Evolutionary conservation across 2,113 vertebrate genomes (phyloP).

Genomic region (Onychorhynchus coronatus): DNA sequence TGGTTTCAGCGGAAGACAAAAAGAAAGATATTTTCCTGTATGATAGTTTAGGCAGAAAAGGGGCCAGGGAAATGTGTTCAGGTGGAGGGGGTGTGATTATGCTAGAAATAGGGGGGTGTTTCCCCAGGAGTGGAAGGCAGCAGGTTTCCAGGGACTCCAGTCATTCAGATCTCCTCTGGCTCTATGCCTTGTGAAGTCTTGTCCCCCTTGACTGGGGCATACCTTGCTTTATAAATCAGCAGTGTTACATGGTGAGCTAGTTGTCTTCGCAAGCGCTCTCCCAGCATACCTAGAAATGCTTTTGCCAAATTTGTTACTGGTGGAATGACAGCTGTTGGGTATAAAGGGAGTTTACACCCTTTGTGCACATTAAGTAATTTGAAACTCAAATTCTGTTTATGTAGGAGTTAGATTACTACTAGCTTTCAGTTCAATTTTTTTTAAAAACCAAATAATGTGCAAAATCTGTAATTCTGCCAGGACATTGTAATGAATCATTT

Average conservation of each 20-base stretch:
- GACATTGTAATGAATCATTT: neutral
- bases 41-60: neutral
- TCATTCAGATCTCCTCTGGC: neutral
- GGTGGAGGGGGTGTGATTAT: neutral
- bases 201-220: neutral
- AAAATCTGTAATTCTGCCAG: neutral
- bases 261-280: neutral
- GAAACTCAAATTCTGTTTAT: neutral
- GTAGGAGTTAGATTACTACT: neutral
- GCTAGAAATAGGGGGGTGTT: neutral
- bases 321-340: neutral
- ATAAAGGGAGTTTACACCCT: neutral
- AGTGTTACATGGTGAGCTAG: neutral
- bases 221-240: neutral
- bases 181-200: neutral
- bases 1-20: neutral
- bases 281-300: neutral
- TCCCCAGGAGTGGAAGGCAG: neutral
- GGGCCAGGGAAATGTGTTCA: neutral
- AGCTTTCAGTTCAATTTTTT: neutral
- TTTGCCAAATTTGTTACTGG: neutral
- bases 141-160: neutral
- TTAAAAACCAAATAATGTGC: neutral
- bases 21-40: neutral
- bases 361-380: neutral